Evolutionary conservation across 2,888 invertebrate species (phyloP), one percentile per base, ranked within the genome.

Genomic region (Phyllotreta striolata): DNA sequence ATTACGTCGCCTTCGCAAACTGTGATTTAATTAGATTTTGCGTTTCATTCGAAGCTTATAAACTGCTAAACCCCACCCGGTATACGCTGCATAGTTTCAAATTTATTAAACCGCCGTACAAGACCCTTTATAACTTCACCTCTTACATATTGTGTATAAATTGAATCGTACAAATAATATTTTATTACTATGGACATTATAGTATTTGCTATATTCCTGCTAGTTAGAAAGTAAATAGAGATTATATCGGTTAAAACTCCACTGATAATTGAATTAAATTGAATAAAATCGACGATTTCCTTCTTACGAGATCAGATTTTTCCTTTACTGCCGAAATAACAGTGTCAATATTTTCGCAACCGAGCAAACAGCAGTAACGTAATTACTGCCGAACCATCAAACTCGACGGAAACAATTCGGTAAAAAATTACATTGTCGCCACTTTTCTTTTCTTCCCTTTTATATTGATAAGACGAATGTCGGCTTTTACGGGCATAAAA

Each of bases 401-500:
- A 47, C 13, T n/a, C 47, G 34, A 13, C 47, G 47, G 37, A 58
- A 47, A 9, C 47, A 47, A 49, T 57, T 46, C 58, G 14, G 14
- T 49, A 43, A 58, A 58, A 58, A 58, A 58, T 57, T 47, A 58
- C 49, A 49, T 49, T 49, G 47, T 47, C 58, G 38, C 34, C 34
- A 49, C 24, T 47, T 39, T 12, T 24, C 41, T n/a, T 52, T 57
- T 24, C 40, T 39, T 34, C 24, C 24, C 24, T 24, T 24, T 24
- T 58, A 12, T 49, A 49, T 58, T 58, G 58, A 49, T 58, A 58
- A 49, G 58, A 49, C 49, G 49, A 58, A 58, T 47, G 58, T 58
- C 58, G 47, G 58, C 58, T 49, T 58, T 58, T 10, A 14, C 13
- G 40, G 38, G 24, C 39, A 58, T 24, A 58, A 58, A 58, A 58